A percentile compares a stretch with the other conserved stretches of the same genome.
phyloP scores from a whole-genome alignment of 2,797 vertebrate genomes.

The Novumbra hubbsi region DNA sequence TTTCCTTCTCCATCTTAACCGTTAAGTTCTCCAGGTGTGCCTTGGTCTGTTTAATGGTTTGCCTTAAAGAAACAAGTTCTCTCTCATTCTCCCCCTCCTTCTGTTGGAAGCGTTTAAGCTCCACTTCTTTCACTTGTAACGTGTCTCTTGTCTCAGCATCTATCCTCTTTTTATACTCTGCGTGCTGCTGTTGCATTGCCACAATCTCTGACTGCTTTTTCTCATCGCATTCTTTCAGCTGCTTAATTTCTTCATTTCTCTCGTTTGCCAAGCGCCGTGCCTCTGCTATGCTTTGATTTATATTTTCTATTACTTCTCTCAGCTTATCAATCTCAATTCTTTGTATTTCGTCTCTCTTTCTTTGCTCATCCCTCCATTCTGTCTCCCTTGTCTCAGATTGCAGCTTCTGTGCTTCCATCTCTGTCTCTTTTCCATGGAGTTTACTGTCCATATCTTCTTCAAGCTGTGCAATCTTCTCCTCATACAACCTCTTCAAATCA shows the following conservation, averaged over 20 bases:
- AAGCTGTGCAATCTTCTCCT: constrained; percentile 21
- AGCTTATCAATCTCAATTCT: constrained; percentile 38
- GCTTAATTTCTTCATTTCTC: constrained; percentile 47
- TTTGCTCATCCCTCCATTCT: constrained; percentile 51
- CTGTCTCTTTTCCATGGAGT: constrained; percentile 11
- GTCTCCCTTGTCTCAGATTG: constrained; percentile 33
- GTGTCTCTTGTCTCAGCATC: constrained; percentile 39
- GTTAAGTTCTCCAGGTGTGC: constrained; percentile 55
- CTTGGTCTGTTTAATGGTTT: constrained; percentile 57
- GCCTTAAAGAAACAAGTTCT: constrained; percentile 47
- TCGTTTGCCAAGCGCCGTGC: constrained; percentile 1
- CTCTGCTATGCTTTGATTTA: constrained; percentile 25
- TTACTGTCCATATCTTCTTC: constrained; percentile 27
- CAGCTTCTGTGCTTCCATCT: constrained; percentile 19
- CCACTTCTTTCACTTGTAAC: constrained; percentile 51
- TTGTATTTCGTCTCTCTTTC: constrained; percentile 29
- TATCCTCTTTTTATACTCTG: constrained; percentile 41
- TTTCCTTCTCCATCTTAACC: constrained; percentile 60
- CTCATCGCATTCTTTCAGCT: constrained; percentile 41
- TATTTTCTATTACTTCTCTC: constrained; percentile 27
- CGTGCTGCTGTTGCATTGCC: constrained; percentile 20
- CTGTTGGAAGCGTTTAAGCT: constrained; percentile 35
- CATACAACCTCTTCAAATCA: constrained; percentile 33
- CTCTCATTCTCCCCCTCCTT: constrained; percentile 41
- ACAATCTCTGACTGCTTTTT: constrained; percentile 19